Percentiles rank a stretch among this genome's conserved stretches.
Evolutionary conservation across 1,140 invertebrate species (phyloP).

Genomic region (Rhynchophorus ferrugineus): DNA sequence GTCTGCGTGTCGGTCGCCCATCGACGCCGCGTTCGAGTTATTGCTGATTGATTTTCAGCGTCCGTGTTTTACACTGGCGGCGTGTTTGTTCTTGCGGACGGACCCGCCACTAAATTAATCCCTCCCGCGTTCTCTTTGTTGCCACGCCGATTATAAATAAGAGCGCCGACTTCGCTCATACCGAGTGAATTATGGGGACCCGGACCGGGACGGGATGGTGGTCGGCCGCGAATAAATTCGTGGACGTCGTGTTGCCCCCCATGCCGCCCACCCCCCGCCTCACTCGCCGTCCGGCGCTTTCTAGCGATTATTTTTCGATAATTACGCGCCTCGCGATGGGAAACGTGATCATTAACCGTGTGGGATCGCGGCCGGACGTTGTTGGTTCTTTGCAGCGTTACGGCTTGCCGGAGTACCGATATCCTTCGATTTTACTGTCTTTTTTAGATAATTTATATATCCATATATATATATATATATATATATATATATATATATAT

Average conservation of each 20-base stretch:
- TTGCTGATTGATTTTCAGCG: constrained; percentile 36
- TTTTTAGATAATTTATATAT: no score
- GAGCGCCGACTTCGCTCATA: constrained; percentile 11
- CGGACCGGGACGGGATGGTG: no score
- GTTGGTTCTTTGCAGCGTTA: background rate
- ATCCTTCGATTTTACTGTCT: no score
- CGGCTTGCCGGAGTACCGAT: background rate
- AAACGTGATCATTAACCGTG: constrained; percentile 1
- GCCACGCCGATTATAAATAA: constrained; percentile 16
- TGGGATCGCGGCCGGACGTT: background rate
- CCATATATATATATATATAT: no score
- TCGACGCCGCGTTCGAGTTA: constrained; percentile 25
- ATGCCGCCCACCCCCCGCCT: background rate
- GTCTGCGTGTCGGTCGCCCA: constrained; percentile 21
- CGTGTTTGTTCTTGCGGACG: constrained; percentile 28
- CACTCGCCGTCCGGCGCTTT: constrained; percentile 4
- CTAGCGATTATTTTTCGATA: constrained; percentile 11
- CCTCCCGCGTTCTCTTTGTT: constrained; percentile 28
- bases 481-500: no score
- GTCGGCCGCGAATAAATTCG: background rate
- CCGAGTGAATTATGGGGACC: constrained; percentile 25
- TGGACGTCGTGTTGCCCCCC: background rate
- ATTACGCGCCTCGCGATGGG: constrained; percentile 2
- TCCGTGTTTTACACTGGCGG: constrained; percentile 33
- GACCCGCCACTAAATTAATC: constrained; percentile 34